Evolutionary conservation across 2,888 invertebrate species (phyloP).

Genomic region (Brachycybe producta): DNA sequence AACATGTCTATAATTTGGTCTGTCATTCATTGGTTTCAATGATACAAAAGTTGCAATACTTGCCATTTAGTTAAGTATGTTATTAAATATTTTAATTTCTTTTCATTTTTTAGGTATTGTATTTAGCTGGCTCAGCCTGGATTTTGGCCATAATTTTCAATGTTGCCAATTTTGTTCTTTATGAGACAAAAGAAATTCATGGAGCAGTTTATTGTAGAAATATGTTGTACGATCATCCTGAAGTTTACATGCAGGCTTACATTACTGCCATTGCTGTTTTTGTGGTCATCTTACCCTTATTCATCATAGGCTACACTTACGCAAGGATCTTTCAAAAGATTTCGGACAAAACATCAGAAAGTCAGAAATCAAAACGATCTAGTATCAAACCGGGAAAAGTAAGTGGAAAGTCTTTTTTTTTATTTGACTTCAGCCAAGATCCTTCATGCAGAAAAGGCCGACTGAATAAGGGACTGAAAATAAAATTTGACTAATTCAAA

Average conservation of each 20-base stretch:
- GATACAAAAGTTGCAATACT: too few species aligned
- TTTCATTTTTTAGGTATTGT: constrained; percentile 25
- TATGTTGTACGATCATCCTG: constrained; percentile 28
- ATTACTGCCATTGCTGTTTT: constrained; percentile 27
- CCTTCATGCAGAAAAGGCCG: neutral
- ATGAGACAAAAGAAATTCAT: constrained; percentile 24
- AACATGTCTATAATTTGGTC: too few species aligned
- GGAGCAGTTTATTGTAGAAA: constrained; percentile 29
- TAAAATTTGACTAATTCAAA: too few species aligned
- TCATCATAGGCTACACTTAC: constrained; percentile 30
- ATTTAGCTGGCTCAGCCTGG: constrained; percentile 29
- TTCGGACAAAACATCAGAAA: constrained; percentile 29
- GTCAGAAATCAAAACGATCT: constrained; percentile 23
- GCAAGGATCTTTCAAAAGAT: constrained; percentile 32
- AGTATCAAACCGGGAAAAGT: constrained; percentile 28
- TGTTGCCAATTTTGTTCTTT: constrained; percentile 29
- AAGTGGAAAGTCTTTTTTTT: neutral
- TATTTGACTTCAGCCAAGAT: neutral
- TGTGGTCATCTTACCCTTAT: constrained; percentile 30
- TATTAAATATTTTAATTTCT: neutral
- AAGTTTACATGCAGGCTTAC: constrained; percentile 28
- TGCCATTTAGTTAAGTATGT: too few species aligned
- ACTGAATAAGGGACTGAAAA: too few species aligned
- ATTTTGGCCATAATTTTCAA: constrained; percentile 26
- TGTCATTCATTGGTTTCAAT: too few species aligned